Evolutionary conservation across 2,888 invertebrate species (phyloP).

Genomic region (Dicroscelio sp.): DNA sequence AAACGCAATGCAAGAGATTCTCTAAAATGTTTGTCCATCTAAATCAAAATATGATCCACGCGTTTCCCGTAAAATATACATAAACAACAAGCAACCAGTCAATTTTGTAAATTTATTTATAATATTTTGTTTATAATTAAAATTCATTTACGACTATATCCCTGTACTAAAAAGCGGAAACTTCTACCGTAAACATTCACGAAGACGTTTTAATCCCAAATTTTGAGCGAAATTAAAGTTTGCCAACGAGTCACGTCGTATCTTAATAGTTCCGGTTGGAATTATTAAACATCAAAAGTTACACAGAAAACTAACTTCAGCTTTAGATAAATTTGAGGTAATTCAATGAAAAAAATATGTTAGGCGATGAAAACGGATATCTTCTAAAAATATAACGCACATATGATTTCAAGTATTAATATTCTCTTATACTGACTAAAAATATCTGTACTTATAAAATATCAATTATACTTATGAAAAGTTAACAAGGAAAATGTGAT

Average conservation of each 20-base stretch:
- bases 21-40: no score
- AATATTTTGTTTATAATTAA: no score
- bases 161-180: not conserved
- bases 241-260: not conserved
- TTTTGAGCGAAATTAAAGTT: not conserved
- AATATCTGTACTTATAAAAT: not conserved
- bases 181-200: not conserved
- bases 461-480: no score
- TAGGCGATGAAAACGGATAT: not conserved
- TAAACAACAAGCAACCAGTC: no score
- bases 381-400: no score
- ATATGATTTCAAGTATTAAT: not conserved
- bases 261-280: not conserved
- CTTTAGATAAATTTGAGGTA: not conserved
- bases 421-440: no score
- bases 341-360: not conserved
- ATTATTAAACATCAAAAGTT: conserved; percentile 10
- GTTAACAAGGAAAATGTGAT: no score
- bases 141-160: no score
- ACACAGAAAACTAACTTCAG: not conserved
- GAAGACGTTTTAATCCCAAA: not conserved
- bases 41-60: no score
- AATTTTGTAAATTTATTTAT: no score
- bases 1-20: no score
- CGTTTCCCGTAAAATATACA: no score